phyloP scores from a whole-genome alignment of 2,888 invertebrate genomes.

The Ephialtes manifestator region DNA sequence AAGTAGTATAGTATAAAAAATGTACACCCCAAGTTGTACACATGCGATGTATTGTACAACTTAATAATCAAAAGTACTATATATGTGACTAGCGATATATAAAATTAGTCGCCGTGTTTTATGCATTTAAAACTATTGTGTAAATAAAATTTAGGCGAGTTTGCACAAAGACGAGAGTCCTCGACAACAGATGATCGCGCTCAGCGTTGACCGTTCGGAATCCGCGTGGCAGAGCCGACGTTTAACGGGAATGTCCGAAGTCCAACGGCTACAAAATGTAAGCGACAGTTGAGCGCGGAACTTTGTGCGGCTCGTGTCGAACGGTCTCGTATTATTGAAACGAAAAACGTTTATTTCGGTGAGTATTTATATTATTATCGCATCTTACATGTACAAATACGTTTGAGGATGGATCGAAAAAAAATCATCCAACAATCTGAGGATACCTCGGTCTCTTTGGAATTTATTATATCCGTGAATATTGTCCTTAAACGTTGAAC shows the following conservation, averaged over 20 bases:
- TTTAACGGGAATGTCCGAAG: conserved; percentile 66
- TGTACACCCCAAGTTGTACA: too few relatives aligned
- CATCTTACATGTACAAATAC: not conserved
- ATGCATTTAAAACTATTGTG: not conserved
- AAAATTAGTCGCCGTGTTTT: not conserved
- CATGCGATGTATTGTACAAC: too few relatives aligned
- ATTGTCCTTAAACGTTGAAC: conserved; percentile 25
- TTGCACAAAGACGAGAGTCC: conserved; percentile 52
- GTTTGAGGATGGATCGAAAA: not conserved
- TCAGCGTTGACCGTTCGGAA: conserved; percentile 47
- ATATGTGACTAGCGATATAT: too few relatives aligned
- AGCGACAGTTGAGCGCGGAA: conserved; percentile 73
- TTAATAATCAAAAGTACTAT: too few relatives aligned
- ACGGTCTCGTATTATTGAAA: conserved; percentile 47
- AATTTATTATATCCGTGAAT: not conserved
- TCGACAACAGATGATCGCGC: conserved; percentile 59
- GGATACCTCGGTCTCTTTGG: not conserved
- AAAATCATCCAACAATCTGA: not conserved
- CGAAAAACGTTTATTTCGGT: conserved; percentile 50
- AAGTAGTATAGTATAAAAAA: too few relatives aligned
- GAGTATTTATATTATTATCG: conserved; percentile 46
- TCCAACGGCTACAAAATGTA: conserved; percentile 54
- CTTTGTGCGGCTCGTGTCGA: conserved; percentile 71
- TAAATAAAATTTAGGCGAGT: not conserved
- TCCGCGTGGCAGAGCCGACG: conserved; percentile 72